Percentiles rank a stretch among this genome's conserved stretches.
Conservation (phyloP, 2,797 vertebrate genomes). For the Mus caroli region DNA sequence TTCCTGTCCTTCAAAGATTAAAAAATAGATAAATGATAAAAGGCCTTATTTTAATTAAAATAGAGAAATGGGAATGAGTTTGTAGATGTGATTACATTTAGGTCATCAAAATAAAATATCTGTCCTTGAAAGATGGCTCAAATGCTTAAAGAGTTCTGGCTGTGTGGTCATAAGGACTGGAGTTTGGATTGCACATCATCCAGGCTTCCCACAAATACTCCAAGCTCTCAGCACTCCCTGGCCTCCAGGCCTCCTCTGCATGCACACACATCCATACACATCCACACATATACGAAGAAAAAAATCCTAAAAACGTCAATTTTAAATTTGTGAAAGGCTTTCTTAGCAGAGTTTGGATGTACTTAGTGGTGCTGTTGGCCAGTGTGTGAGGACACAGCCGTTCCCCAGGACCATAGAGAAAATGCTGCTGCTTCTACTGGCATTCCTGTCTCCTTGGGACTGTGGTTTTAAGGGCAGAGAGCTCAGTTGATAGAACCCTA, state of each 20-base stretch:
- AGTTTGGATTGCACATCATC: neutral
- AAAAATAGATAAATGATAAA: neutral
- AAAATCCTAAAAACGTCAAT: neutral
- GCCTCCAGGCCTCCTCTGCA: no score
- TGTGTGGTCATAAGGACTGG: neutral
- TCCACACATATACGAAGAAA: neutral
- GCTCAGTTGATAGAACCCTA: neutral
- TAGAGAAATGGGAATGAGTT: conserved; percentile 48
- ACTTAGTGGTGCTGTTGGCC: neutral
- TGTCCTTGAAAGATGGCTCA: neutral
- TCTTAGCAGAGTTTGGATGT: neutral
- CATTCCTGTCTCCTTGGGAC: no score
- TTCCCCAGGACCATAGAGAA: neutral
- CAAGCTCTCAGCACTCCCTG: neutral
- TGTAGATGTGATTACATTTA: neutral
- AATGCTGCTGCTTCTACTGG: neutral
- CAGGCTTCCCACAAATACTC: neutral
- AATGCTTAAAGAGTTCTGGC: neutral
- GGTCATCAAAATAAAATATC: conserved; percentile 22
- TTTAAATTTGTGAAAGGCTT: conserved; percentile 41
- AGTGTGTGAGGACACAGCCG: neutral
- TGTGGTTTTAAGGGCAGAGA: neutral
- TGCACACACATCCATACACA: neutral
- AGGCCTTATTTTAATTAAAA: conserved; percentile 8
- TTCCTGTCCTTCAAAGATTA: neutral